Evolutionary conservation across 2,797 vertebrate genomes (phyloP).

Genomic region (Heterohyrax brucei): DNA sequence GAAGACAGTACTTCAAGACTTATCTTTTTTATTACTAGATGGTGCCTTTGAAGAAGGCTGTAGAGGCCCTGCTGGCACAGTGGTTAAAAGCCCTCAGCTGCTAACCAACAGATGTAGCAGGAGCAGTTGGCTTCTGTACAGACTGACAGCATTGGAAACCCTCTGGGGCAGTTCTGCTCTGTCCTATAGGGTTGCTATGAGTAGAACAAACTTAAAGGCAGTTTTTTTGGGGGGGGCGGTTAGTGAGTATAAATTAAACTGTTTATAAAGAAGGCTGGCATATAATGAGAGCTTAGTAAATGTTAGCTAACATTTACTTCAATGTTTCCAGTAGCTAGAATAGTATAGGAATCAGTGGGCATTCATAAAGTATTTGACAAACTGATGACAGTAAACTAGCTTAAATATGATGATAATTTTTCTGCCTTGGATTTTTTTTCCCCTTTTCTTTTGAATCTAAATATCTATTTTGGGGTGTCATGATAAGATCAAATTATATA

Average conservation of each 20-base stretch:
- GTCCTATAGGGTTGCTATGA: no score
- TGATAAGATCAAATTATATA: neutral
- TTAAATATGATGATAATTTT: neutral
- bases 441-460: constrained; percentile 32
- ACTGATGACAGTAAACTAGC: neutral
- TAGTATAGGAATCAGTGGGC: neutral
- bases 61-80: no score
- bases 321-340: neutral
- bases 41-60: neutral
- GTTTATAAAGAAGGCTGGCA: neutral
- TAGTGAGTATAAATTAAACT: neutral
- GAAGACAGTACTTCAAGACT: neutral
- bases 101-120: no score
- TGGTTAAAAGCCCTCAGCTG: no score
- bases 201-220: no score
- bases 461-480: neutral
- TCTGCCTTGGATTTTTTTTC: neutral
- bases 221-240: no score
- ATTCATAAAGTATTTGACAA: constrained; percentile 4
- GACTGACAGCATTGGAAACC: no score
- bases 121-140: no score
- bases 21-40: neutral
- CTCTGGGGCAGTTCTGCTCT: no score
- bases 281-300: neutral
- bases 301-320: neutral